Evolutionary conservation across 2,888 invertebrate genomes (phyloP).

Genomic region (Eustalomyia histrio): DNA sequence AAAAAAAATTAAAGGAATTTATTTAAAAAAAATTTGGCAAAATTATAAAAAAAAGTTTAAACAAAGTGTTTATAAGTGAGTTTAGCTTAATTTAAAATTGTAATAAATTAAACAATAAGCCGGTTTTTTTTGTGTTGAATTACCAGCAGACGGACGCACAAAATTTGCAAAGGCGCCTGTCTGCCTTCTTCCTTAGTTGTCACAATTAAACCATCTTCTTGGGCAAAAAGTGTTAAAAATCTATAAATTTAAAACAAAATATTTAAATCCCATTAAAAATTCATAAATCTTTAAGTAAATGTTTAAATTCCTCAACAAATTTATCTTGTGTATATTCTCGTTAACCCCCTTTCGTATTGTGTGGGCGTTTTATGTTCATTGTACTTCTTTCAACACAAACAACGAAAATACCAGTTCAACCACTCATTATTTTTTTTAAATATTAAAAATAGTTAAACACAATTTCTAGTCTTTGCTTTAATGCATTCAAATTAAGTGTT

Average conservation of each 20-base stretch:
- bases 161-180: slow-evolving; percentile 52
- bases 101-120: slow-evolving; percentile 32
- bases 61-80: neutral
- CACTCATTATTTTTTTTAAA: slow-evolving; percentile 42
- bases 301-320: neutral
- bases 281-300: neutral
- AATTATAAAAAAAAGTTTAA: neutral
- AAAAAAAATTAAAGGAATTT: slow-evolving; percentile 10
- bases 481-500: slow-evolving; percentile 2
- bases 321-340: neutral
- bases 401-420: slow-evolving; percentile 53
- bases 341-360: slow-evolving; percentile 19
- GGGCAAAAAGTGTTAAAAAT: neutral
- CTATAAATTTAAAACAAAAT: slow-evolving; percentile 1
- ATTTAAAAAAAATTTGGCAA: neutral
- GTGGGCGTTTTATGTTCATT: slow-evolving; percentile 49
- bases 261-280: neutral
- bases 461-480: neutral
- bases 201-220: neutral
- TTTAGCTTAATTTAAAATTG: neutral
- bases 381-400: slow-evolving; percentile 9
- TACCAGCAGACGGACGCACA: slow-evolving; percentile 19
- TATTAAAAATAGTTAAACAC: slow-evolving; percentile 16
- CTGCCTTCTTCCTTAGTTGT: slow-evolving; percentile 22
- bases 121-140: slow-evolving; percentile 35